A percentile compares a stretch with the other conserved stretches of the same genome.
These are phyloP conservation scores for Aphelinus atriplicis DNA, from an alignment of 1,140 invertebrate genomes.

Conservation along the genomic window DNA sequence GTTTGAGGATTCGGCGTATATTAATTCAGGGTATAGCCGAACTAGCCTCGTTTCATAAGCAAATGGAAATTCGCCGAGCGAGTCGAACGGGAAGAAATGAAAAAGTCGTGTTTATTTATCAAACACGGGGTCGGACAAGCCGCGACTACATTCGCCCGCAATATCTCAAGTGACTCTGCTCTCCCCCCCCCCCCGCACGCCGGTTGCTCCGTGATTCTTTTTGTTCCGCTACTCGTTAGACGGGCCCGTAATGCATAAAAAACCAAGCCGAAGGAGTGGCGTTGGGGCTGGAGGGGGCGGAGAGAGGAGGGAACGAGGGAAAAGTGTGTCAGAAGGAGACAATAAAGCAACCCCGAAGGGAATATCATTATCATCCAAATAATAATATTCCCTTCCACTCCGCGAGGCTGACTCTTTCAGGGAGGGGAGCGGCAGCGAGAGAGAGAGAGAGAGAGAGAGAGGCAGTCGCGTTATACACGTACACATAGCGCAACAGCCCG, in stretches of 20 bases:
- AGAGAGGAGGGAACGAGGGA: neutral
- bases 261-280: neutral
- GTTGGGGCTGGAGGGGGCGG: too few relatives aligned
- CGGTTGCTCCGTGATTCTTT: neutral
- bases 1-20: too few relatives aligned
- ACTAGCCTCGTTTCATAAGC: too few relatives aligned
- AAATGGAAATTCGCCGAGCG: neutral
- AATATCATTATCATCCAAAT: conserved; percentile 34
- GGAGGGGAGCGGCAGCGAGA: too few relatives aligned
- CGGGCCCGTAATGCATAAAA: conserved; percentile 26
- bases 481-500: neutral
- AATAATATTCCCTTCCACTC: conserved; percentile 19
- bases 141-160: neutral
- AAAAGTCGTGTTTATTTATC: neutral
- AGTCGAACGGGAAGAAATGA: neutral
- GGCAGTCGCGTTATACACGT: too few relatives aligned
- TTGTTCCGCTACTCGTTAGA: neutral
- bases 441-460: too few relatives aligned
- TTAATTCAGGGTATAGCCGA: too few relatives aligned
- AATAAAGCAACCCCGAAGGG: conserved; percentile 13
- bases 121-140: neutral
- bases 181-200: neutral
- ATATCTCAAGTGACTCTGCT: conserved; percentile 3
- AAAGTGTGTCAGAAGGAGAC: conserved; percentile 15
- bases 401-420: too few relatives aligned